These are phyloP conservation scores for Cerastis rubricosa DNA, from an alignment of 2,888 invertebrate species.

Conservation along the genomic window DNA sequence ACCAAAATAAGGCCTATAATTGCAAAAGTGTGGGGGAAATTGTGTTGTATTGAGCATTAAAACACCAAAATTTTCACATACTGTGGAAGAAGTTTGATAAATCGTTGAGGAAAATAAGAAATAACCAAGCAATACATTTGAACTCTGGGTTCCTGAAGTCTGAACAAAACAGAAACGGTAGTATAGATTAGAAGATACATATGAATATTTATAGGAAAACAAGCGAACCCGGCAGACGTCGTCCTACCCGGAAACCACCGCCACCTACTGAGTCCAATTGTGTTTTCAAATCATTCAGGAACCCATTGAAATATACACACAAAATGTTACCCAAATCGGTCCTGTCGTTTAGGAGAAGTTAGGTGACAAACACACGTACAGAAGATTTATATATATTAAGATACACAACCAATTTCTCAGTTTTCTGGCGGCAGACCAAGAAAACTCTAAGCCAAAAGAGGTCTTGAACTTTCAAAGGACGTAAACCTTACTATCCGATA, in stretches of 20 bases:
- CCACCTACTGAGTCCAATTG: too few relatives aligned
- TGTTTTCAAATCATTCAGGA: too few relatives aligned
- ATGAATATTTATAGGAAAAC: neutral
- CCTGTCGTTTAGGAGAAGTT: too few relatives aligned
- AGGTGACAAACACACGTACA: too few relatives aligned
- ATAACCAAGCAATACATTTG: neutral
- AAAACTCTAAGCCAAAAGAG: neutral
- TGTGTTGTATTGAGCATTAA: neutral
- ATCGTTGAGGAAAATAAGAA: neutral
- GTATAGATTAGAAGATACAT: neutral
- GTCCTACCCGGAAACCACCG: too few relatives aligned
- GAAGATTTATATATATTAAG: too few relatives aligned
- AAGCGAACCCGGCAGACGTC: too few relatives aligned
- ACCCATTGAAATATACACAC: too few relatives aligned
- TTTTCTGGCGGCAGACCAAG: conserved; percentile 24
- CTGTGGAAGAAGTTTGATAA: neutral
- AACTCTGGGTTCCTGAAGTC: neutral
- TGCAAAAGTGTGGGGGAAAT: too few relatives aligned
- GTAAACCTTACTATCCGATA: conserved; percentile 5
- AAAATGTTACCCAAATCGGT: neutral
- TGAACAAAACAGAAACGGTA: neutral
- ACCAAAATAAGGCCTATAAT: neutral
- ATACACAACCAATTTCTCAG: neutral
- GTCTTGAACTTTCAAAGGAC: conserved; percentile 31
- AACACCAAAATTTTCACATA: neutral